phyloP scores from a whole-genome alignment of 2,888 invertebrate genomes.

The Orchesella flavescens region DNA sequence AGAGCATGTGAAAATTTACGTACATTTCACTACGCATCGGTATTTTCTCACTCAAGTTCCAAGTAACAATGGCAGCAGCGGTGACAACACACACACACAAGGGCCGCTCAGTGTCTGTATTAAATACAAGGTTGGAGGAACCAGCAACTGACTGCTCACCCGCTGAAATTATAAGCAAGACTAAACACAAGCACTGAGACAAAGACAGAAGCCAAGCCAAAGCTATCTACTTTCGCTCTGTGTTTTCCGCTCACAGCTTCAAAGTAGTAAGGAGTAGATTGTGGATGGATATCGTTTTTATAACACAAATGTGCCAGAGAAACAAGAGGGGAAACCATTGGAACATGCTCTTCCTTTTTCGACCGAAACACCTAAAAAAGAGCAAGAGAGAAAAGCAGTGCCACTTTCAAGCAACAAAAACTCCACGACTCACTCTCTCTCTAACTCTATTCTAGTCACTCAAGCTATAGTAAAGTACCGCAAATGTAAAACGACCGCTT shows the following conservation, averaged over 20 bases:
- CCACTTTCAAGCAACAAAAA: neutral
- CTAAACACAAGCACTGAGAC: constrained; percentile 24
- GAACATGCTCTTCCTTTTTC: constrained; percentile 5
- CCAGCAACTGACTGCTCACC: constrained; percentile 16
- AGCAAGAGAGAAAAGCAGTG: neutral
- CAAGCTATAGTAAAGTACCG: too few species aligned
- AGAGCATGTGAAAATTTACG: too few species aligned
- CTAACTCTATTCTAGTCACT: neutral
- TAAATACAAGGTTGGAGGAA: neutral
- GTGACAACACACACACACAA: too few species aligned
- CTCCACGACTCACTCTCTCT: neutral
- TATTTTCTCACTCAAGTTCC: too few species aligned
- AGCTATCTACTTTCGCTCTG: neutral
- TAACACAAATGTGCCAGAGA: too few species aligned
- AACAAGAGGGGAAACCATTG: neutral
- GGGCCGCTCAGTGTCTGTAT: too few species aligned
- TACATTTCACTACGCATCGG: too few species aligned
- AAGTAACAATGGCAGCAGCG: too few species aligned
- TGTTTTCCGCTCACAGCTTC: neutral
- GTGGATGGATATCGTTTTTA: neutral
- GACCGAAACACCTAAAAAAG: too few species aligned
- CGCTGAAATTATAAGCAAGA: constrained; percentile 37
- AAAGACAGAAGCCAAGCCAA: constrained; percentile 13
- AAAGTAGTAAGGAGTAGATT: neutral
- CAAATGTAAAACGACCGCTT: too few species aligned